Conservation (phyloP, 2,888 invertebrate species). For the Callosobruchus maculatus region DNA sequence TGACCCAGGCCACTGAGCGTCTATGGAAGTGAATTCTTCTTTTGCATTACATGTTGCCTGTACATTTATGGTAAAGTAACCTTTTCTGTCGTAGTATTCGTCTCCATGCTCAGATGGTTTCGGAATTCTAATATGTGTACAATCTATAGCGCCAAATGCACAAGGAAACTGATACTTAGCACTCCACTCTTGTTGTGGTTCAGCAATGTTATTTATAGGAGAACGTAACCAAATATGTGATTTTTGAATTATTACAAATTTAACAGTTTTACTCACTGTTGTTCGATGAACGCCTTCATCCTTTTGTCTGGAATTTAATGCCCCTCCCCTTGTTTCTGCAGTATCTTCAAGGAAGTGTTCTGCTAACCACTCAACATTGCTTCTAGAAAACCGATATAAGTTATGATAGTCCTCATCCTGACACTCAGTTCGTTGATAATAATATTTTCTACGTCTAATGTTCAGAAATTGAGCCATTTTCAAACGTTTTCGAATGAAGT, state of each 20-base stretch:
- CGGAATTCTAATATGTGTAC: conserved; percentile 15
- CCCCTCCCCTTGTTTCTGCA: background rate
- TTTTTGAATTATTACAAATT: background rate
- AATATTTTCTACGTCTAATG: too few species aligned
- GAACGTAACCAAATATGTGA: background rate
- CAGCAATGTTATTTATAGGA: conserved; percentile 2
- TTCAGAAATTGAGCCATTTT: conserved; percentile 8
- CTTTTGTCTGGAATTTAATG: background rate
- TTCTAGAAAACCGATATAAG: conserved; percentile 7
- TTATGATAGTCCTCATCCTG: conserved; percentile 9
- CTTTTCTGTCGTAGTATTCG: conserved; percentile 22
- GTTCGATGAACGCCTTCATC: background rate
- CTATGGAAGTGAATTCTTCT: too few species aligned
- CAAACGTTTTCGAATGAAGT: conserved; percentile 4
- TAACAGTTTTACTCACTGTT: background rate
- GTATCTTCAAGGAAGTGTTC: conserved; percentile 2
- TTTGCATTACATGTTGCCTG: too few species aligned
- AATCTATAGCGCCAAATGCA: conserved; percentile 12
- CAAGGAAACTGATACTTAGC: conserved; percentile 10
- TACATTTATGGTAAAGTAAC: conserved; percentile 15
- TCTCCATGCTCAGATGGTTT: conserved; percentile 14
- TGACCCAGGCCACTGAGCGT: too few species aligned
- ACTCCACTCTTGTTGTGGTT: conserved; percentile 13
- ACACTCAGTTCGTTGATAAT: conserved; percentile 9
- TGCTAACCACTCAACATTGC: conserved; percentile 10